Evolutionary conservation across 2,797 vertebrate species (phyloP).

Genomic region (Podarcis siculus): DNA sequence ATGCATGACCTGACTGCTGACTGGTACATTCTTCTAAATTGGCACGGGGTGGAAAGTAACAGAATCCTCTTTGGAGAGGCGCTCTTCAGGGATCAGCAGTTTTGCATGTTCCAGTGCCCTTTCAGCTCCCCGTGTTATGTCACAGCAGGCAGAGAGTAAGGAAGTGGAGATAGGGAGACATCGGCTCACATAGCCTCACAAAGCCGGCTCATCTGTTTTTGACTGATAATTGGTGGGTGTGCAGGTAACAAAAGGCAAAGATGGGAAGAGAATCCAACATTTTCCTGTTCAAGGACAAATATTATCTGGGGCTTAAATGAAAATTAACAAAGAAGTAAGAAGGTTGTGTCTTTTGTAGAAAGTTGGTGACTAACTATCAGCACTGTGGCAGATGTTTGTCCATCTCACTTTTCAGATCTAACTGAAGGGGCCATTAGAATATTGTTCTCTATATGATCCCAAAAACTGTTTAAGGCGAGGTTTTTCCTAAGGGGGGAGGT

Average conservation of each 20-base stretch:
- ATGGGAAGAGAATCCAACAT: not conserved
- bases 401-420: not conserved
- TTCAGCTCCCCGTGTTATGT: not conserved
- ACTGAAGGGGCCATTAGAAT: no score
- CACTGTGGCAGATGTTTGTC: not conserved
- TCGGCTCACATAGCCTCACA: not conserved
- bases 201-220: not conserved
- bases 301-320: not conserved
- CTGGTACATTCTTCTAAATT: not conserved
- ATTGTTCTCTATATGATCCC: no score
- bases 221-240: not conserved
- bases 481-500: no score
- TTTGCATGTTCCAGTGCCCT: slow-evolving; percentile 5
- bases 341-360: not conserved
- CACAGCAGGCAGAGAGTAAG: not conserved
- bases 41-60: not conserved
- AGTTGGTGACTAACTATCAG: not conserved
- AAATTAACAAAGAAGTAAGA: not conserved
- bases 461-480: no score
- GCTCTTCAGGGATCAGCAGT: not conserved
- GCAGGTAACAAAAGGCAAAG: not conserved
- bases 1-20: fast-evolving
- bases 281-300: not conserved
- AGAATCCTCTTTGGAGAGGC: not conserved
- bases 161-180: not conserved